These are phyloP conservation scores for Plebejus argus DNA, from an alignment of 2,888 invertebrate genomes.

Conservation along the genomic window DNA sequence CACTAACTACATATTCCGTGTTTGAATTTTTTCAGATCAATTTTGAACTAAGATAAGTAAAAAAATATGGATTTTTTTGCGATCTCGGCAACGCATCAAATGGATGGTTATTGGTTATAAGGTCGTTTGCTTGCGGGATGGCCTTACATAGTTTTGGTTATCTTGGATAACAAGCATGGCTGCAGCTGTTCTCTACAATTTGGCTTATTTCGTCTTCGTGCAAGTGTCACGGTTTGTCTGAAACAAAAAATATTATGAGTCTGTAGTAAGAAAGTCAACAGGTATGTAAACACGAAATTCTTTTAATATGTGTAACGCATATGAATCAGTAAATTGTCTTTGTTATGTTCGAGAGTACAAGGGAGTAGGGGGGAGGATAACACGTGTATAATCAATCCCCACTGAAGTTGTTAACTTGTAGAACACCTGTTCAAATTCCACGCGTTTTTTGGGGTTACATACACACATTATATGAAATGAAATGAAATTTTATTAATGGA, in stretches of 20 bases:
- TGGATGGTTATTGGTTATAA: too few relatives aligned
- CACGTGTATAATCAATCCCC: neutral
- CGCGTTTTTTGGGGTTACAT: neutral
- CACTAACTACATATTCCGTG: too few relatives aligned
- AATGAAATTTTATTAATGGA: too few relatives aligned
- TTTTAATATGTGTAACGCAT: neutral
- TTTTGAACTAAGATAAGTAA: too few relatives aligned
- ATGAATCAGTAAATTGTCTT: neutral
- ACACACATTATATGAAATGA: too few relatives aligned
- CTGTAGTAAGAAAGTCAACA: neutral
- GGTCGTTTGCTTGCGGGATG: too few relatives aligned
- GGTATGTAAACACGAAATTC: conserved; percentile 6
- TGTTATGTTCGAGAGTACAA: neutral
- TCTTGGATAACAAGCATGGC: neutral
- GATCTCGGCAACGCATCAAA: too few relatives aligned
- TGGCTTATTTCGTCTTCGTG: neutral
- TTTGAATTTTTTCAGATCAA: too few relatives aligned
- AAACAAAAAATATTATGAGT: neutral
- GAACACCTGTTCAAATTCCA: conserved; percentile 7
- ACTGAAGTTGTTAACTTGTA: neutral
- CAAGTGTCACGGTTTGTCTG: neutral
- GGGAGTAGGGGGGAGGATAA: neutral
- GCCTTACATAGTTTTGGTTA: neutral
- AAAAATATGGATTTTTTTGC: too few relatives aligned
- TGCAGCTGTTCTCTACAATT: neutral